A percentile compares a stretch with the other conserved stretches of the same genome.
Conservation (phyloP, 1,140 invertebrate genomes). For the Choristoneura fumiferana region DNA sequence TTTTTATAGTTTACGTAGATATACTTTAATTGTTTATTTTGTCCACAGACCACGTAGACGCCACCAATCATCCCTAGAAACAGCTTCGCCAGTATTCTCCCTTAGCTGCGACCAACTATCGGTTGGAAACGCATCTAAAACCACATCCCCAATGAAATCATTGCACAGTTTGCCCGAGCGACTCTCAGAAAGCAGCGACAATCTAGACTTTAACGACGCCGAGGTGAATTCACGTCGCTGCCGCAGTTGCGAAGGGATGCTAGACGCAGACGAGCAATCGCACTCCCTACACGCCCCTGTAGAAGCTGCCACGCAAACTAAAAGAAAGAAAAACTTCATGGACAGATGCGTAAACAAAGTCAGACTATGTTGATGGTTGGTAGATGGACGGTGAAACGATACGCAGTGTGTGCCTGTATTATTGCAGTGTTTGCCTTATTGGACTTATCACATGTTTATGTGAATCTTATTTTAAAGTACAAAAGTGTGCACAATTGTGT, state of each 20-base stretch:
- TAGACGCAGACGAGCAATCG: slow-evolving; percentile 62
- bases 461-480: slow-evolving; percentile 73
- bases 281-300: slow-evolving; percentile 65
- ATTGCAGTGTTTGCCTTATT: slow-evolving; percentile 58
- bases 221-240: slow-evolving; percentile 56
- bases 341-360: slow-evolving; percentile 88
- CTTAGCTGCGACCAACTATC: slow-evolving; percentile 84
- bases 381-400: slow-evolving; percentile 26
- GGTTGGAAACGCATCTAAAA: slow-evolving; percentile 54
- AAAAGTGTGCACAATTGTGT: slow-evolving; percentile 71
- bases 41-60: slow-evolving; percentile 62
- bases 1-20: not conserved
- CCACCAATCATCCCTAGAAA: slow-evolving; percentile 64
- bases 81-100: slow-evolving; percentile 53
- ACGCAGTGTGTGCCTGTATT: slow-evolving; percentile 66
- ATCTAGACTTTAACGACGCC: slow-evolving; percentile 46
- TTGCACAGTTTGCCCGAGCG: slow-evolving; percentile 62
- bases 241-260: slow-evolving; percentile 69
- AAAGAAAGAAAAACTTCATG: slow-evolving; percentile 86
- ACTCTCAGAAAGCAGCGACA: slow-evolving; percentile 63
- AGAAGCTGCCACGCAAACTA: slow-evolving; percentile 71
- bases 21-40: not conserved
- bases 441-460: slow-evolving; percentile 66
- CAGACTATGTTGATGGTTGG: slow-evolving; percentile 80
- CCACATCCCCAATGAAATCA: slow-evolving; percentile 58